A percentile compares a stretch with the other conserved stretches of the same genome.
Conservation (phyloP, 2,888 invertebrate genomes). For the Augochlorella aurata region DNA sequence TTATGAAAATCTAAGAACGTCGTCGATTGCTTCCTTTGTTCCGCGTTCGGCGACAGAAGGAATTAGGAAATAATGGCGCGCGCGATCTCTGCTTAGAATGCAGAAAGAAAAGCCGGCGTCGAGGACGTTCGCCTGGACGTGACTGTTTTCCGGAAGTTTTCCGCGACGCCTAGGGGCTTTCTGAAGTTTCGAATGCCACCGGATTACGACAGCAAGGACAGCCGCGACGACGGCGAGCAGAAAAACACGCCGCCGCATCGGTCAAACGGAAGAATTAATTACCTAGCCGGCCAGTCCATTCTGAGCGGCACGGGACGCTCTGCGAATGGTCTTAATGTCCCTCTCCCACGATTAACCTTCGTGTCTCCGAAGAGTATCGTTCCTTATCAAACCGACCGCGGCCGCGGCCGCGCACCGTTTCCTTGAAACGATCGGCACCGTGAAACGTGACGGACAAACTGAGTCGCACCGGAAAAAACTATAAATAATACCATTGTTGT, state of each 20-base stretch:
- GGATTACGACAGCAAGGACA: constrained; percentile 37
- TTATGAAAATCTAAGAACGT: too few relatives aligned
- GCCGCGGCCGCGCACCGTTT: not conserved
- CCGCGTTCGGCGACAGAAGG: not conserved
- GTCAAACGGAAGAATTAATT: constrained; percentile 33
- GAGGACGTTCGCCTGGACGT: constrained; percentile 55
- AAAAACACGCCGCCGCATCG: constrained; percentile 12
- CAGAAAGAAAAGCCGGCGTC: constrained; percentile 29
- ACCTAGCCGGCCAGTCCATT: not conserved
- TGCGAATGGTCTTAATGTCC: constrained; percentile 6
- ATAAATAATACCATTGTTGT: not conserved
- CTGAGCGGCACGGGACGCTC: not conserved
- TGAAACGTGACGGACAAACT: constrained; percentile 1
- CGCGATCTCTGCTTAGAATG: constrained; percentile 47
- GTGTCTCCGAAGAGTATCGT: not conserved
- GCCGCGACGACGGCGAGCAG: not conserved
- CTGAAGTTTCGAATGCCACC: constrained; percentile 50
- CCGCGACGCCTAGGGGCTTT: constrained; percentile 55
- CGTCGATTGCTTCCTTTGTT: not conserved
- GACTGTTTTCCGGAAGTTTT: constrained; percentile 61
- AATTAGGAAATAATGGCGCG: constrained; percentile 9
- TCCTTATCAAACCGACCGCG: constrained; percentile 1
- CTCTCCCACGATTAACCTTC: constrained; percentile 8
- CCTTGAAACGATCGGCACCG: not conserved
- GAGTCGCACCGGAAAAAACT: not conserved